Evolutionary conservation across 2,113 vertebrate genomes (phyloP).

Genomic region (Procapra przewalskii): DNA sequence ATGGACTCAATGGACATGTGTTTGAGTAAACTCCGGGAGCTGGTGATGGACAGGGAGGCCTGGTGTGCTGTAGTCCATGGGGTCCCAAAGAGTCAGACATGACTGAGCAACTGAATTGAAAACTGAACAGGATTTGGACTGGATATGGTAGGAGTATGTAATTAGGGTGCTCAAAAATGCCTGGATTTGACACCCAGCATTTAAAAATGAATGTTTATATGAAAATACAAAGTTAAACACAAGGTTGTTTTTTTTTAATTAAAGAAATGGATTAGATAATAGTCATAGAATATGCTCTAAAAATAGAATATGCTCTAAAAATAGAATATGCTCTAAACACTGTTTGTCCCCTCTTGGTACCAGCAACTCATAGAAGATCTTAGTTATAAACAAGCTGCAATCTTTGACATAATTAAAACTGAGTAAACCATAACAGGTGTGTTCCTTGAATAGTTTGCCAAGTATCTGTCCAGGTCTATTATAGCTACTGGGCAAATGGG

Average conservation of each 20-base stretch:
- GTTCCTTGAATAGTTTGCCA: neutral
- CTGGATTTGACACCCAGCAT: neutral
- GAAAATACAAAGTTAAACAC: neutral
- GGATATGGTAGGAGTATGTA: neutral
- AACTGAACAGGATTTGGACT: neutral
- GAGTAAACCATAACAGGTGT: neutral
- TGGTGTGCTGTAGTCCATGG: neutral
- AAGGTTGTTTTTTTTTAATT: neutral
- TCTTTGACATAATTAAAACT: neutral
- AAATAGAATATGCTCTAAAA: neutral
- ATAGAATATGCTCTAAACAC: neutral
- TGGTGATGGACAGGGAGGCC: neutral
- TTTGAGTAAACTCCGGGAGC: accelerated
- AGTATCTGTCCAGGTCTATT: neutral
- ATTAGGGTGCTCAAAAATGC: neutral
- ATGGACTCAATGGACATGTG: neutral
- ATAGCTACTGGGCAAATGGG: constrained; percentile 89
- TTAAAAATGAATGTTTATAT: constrained; percentile 19
- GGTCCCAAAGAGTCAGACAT: neutral
- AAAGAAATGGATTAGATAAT: neutral
- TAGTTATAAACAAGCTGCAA: neutral
- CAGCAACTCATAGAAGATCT: neutral
- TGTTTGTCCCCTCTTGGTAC: neutral
- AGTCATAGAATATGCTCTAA: neutral
- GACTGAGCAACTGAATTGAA: neutral